Conservation (phyloP, 2,888 invertebrate genomes). For the Melieria crassipennis region DNA sequence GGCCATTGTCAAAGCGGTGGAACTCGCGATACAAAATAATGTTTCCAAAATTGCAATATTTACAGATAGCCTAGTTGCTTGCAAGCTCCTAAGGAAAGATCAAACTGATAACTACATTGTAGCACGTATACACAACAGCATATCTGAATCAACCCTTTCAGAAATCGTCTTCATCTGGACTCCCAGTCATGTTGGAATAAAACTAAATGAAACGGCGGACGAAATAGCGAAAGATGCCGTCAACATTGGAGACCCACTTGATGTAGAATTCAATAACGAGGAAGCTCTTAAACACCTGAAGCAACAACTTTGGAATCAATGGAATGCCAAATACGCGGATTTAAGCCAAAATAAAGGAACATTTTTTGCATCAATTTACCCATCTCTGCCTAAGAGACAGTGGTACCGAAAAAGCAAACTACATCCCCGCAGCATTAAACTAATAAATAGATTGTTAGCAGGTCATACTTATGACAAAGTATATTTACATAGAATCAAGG, state of each 20-base stretch:
- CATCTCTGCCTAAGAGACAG: background rate
- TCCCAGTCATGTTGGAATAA: background rate
- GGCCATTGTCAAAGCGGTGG: background rate
- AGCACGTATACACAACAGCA: background rate
- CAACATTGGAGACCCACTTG: background rate
- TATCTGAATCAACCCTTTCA: no score
- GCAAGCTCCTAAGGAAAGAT: background rate
- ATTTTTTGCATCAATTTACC: background rate
- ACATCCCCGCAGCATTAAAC: background rate
- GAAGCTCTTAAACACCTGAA: no score
- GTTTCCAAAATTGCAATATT: background rate
- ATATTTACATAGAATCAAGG: background rate
- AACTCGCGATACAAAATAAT: background rate
- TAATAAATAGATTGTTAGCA: background rate
- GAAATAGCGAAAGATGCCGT: constrained; percentile 11
- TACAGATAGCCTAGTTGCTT: background rate
- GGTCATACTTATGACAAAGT: background rate
- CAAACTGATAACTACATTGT: background rate
- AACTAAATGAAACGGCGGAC: background rate
- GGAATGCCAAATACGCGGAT: no score
- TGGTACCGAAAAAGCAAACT: background rate
- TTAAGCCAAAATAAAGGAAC: no score
- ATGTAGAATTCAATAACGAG: no score
- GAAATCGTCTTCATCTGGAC: background rate
- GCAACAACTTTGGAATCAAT: no score